Percentiles rank a stretch among this genome's conserved stretches.
Conservation (phyloP, 2,113 vertebrate genomes). For the Colaptes auratus region DNA sequence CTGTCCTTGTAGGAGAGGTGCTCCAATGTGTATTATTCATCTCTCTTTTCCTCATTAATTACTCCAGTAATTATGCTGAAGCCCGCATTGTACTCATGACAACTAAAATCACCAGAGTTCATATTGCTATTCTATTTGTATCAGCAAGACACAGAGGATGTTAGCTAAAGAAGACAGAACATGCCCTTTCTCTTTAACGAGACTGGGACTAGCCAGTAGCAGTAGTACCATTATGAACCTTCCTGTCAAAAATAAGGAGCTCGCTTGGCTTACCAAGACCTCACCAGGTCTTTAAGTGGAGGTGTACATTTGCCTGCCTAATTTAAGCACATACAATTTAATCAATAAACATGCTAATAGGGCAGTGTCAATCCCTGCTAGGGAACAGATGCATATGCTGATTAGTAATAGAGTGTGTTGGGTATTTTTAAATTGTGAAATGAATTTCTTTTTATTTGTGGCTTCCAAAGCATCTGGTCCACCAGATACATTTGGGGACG, state of each 20-base stretch:
- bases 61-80: not conserved
- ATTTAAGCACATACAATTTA: not conserved
- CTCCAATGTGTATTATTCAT: not conserved
- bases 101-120: not conserved
- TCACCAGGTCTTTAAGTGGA: not conserved
- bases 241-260: not conserved
- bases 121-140: not conserved
- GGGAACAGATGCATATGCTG: not conserved
- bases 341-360: not conserved
- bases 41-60: not conserved
- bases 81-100: fast-evolving
- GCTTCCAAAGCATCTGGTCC: not conserved
- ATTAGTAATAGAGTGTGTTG: not conserved
- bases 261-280: not conserved
- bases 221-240: not conserved
- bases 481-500: not conserved
- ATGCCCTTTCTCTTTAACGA: not conserved
- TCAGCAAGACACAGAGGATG: not conserved
- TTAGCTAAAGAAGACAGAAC: not conserved
- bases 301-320: not conserved
- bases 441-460: not conserved
- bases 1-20: too few species aligned
- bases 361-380: not conserved
- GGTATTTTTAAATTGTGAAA: not conserved
- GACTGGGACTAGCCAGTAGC: not conserved